phyloP scores from a whole-genome alignment of 2,797 vertebrate species.

The Artibeus jamaicensis region DNA sequence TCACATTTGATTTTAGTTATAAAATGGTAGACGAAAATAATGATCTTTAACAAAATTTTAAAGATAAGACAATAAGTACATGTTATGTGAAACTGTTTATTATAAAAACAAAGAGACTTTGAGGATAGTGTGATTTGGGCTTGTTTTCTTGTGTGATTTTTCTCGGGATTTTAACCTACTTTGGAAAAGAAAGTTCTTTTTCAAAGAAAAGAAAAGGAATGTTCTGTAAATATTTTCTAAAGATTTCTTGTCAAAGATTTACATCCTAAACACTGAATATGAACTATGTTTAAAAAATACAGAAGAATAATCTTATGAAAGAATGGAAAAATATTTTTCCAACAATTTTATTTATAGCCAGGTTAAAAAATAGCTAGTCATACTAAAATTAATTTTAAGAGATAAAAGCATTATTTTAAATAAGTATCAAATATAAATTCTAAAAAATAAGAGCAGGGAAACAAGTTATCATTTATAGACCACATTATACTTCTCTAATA shows the following conservation, averaged over 20 bases:
- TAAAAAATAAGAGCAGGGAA: background rate
- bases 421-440: background rate
- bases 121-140: rapidly evolving
- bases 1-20: background rate
- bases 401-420: background rate
- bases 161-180: background rate
- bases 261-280: background rate
- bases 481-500: background rate
- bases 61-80: background rate
- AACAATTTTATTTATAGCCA: background rate
- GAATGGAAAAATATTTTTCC: background rate
- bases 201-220: background rate
- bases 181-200: background rate
- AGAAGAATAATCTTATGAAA: background rate
- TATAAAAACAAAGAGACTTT: background rate
- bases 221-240: background rate
- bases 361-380: background rate
- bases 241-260: background rate
- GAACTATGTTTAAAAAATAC: background rate
- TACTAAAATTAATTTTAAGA: background rate
- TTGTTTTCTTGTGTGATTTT: background rate
- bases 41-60: background rate
- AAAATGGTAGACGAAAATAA: background rate
- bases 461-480: background rate
- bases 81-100: background rate